Evolutionary conservation across 2,888 invertebrate species (phyloP).

Genomic region (Leucophenga montana): DNA sequence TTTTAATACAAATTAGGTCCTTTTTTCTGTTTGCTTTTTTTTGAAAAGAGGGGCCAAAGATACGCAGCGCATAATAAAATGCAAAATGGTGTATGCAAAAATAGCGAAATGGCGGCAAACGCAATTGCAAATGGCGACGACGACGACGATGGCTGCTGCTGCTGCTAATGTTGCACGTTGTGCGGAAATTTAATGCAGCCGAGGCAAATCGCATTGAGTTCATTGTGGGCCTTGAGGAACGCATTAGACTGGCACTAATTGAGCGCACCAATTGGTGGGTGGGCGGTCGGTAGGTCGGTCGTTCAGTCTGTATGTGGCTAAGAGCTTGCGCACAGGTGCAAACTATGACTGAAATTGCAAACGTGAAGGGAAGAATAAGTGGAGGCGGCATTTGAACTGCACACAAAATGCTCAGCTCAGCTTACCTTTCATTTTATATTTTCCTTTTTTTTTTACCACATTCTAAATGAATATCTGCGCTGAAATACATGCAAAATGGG

Average conservation of each 20-base stretch:
- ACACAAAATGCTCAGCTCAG: no score
- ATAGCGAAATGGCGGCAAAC: constrained; percentile 15
- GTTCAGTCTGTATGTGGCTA: no score
- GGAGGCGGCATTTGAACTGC: no score
- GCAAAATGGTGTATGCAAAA: constrained; percentile 22
- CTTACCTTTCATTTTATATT: no score
- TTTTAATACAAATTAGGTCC: constrained; percentile 12
- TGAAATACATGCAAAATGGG: constrained; percentile 19
- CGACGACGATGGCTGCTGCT: background rate
- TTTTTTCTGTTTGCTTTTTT: background rate
- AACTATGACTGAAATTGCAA: no score
- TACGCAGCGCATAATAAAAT: constrained; percentile 19
- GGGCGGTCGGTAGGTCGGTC: no score
- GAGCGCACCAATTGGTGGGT: background rate
- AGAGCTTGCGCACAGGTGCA: no score
- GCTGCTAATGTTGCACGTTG: constrained; percentile 9
- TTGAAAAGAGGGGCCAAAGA: background rate
- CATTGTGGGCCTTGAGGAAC: constrained; percentile 10
- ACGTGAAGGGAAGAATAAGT: no score
- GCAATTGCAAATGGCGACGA: constrained; percentile 10
- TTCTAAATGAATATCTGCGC: constrained; percentile 8
- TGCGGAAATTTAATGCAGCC: constrained; percentile 7
- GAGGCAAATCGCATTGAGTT: background rate
- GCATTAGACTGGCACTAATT: constrained; percentile 25
- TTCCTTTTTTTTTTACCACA: no score